Percentiles rank a stretch among this genome's conserved stretches.
Conservation (phyloP, 2,113 vertebrate species). For the Prietella phreatophila region DNA sequence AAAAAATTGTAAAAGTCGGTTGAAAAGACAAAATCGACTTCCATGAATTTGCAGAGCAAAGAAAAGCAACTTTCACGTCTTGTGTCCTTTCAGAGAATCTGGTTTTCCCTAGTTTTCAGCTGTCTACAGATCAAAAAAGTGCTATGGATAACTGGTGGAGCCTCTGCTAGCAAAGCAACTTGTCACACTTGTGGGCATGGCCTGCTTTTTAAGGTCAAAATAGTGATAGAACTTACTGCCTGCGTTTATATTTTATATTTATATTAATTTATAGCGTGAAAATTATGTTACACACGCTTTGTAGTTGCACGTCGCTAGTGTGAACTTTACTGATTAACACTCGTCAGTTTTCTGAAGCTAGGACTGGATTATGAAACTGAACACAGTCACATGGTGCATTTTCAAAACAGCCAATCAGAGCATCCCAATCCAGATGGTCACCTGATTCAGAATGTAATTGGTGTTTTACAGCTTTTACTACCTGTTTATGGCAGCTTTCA, state of each 20-base stretch:
- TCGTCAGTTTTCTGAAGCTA: no score
- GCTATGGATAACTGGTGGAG: neutral
- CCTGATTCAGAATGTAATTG: neutral
- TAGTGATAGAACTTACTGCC: neutral
- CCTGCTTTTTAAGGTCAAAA: neutral
- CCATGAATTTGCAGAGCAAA: neutral
- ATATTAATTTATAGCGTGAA: neutral
- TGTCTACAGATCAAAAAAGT: neutral
- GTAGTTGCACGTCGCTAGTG: no score
- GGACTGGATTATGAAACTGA: neutral
- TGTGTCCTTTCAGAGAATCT: neutral
- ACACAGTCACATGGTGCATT: neutral
- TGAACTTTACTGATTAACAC: no score
- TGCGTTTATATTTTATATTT: neutral
- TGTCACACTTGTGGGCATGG: neutral
- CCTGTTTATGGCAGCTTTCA: neutral
- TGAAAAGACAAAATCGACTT: no score
- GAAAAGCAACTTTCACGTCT: neutral
- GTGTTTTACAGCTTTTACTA: neutral
- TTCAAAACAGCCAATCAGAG: neutral
- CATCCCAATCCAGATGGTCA: neutral
- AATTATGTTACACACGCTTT: neutral
- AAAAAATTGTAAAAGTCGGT: neutral
- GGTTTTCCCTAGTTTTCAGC: neutral
- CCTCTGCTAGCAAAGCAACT: neutral